A percentile compares a stretch with the other conserved stretches of the same genome.
phyloP scores from a whole-genome alignment of 2,888 invertebrate genomes.

The Criorhina ranunculi region DNA sequence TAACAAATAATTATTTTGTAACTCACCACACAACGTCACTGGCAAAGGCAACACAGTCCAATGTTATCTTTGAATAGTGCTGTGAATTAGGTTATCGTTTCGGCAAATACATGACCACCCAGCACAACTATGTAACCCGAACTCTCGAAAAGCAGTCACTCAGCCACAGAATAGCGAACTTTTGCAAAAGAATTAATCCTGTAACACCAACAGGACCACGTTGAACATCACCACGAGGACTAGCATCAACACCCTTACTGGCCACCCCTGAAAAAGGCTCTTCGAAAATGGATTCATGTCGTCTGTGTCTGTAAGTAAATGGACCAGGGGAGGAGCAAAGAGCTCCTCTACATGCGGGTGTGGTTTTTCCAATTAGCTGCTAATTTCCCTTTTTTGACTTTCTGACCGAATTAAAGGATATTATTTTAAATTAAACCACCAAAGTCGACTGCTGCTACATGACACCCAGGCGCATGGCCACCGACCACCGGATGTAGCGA shows the following conservation, averaged over 20 bases:
- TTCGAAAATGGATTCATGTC: conserved; percentile 49
- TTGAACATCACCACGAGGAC: conserved; percentile 54
- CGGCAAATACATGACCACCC: conserved; percentile 7
- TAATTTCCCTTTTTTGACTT: conserved; percentile 66
- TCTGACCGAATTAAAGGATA: conserved; percentile 71
- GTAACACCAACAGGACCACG: conserved; percentile 59
- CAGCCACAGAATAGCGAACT: conserved; percentile 49
- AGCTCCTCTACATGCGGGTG: conserved; percentile 50
- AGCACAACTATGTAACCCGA: conserved; percentile 16
- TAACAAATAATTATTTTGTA: conserved; percentile 29
- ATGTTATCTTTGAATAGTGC: conserved; percentile 46
- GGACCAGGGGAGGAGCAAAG: conserved; percentile 14
- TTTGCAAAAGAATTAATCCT: conserved; percentile 62
- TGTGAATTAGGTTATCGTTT: conserved; percentile 55
- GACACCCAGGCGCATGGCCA: conserved; percentile 46
- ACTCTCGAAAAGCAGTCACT: conserved; percentile 30
- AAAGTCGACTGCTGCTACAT: conserved; percentile 65
- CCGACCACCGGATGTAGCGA: conserved; percentile 55
- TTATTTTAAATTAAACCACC: conserved; percentile 72
- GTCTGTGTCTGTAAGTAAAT: conserved; percentile 41
- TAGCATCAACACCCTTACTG: conserved; percentile 12
- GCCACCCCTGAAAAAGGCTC: conserved; percentile 1
- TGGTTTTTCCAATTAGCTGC: conserved; percentile 75
- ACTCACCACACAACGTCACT: background rate
- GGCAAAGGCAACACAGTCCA: conserved; percentile 6